Base-by-base conservation (phyloP, 1,140 invertebrate genomes). In the Reticulitermes speratus region DNA sequence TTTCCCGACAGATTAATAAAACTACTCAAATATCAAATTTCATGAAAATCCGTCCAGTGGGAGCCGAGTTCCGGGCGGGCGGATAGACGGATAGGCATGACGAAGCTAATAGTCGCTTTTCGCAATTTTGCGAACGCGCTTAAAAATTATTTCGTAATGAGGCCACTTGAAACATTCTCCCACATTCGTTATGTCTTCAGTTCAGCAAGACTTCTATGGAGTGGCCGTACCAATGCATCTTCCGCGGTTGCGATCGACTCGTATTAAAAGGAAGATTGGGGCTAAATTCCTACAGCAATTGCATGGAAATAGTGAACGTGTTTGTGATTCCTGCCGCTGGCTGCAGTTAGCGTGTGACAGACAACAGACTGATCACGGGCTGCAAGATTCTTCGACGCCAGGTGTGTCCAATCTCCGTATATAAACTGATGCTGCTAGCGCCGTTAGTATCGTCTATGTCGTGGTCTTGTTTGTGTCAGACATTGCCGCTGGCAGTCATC, bases 281-380 rank as follows among this genome's bases (percentile, higher is more conserved):
- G 65, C 25, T 6, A 30, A 75, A 75, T 75, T 75, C 65, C 65
- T 75, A 1, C n/a, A 25, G 65, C 65, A 75, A 30, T 30, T 75
- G n/a, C 65, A 75, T 25, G 65, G n/a, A 75, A 75, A 75, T 75
- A 30, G 65, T 75, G 7, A 75, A 75, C 65, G n/a, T 75, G 65
- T 75, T 75, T 75, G 65, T 75, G n/a, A 75, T 75, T 75, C 65
- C 65, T 75, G 65, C 65, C 65, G 1, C 65, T n/a, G 65, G 65
- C 65, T 75, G 65, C 65, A 30, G 65, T n/a, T 75, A 75, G 65
- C 65, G 25, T 75, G 65, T 75, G 65, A 75, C 65, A 75, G 7
- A 30, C 65, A 75, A 75, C 65, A 75, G 65, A 3, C 6, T 30
- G 65, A n/a, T 75, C 25, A 75, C 65, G 25, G 65, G 12, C 65